Conservation (phyloP, 2,113 vertebrate genomes). For the Aegithalos caudatus region DNA sequence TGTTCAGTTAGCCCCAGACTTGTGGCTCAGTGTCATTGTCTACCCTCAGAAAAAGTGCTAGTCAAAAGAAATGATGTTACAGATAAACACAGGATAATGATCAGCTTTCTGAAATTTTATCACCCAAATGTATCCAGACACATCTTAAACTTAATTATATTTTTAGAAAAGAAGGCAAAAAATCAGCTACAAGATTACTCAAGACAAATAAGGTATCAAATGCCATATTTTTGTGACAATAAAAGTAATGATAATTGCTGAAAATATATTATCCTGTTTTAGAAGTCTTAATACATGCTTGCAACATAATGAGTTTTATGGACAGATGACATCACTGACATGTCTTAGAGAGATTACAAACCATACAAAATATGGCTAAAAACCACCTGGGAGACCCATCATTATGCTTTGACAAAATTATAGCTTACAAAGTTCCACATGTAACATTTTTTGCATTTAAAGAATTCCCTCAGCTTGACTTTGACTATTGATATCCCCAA, state of each 20-base stretch:
- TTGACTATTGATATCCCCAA: background rate
- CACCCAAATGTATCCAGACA: background rate
- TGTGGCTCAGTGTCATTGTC: background rate
- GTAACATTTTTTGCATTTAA: background rate
- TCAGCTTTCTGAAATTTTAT: background rate
- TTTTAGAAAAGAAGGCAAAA: background rate
- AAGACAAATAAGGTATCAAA: background rate
- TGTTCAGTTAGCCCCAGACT: background rate
- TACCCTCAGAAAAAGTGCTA: background rate
- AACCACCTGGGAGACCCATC: background rate
- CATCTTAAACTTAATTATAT: background rate
- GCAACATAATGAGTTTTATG: background rate
- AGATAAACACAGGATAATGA: background rate
- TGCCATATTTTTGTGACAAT: background rate
- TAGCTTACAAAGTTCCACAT: background rate
- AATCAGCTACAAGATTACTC: background rate
- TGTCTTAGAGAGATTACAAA: background rate
- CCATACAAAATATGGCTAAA: background rate
- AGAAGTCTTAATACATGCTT: background rate
- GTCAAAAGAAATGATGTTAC: background rate
- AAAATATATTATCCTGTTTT: background rate
- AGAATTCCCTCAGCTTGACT: background rate
- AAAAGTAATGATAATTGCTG: background rate
- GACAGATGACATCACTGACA: background rate
- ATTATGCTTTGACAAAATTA: background rate